These are phyloP conservation scores for Bostrychus sinensis DNA, from an alignment of 2,113 vertebrate species.

Conservation along the genomic window DNA sequence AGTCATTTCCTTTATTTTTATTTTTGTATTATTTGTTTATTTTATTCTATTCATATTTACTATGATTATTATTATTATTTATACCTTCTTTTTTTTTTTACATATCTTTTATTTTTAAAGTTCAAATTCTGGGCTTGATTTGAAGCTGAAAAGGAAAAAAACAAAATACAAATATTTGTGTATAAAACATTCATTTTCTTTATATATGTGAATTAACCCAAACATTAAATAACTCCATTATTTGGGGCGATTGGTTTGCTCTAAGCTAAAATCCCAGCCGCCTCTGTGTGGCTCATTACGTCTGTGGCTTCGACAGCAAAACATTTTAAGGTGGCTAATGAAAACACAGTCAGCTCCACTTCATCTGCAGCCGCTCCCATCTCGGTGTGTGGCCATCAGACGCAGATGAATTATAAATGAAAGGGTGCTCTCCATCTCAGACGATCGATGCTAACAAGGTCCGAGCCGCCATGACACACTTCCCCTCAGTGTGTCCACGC, in stretches of 20 bases:
- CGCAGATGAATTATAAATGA: slow-evolving; percentile 77
- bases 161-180: no score
- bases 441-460: slow-evolving; percentile 80
- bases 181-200: no score
- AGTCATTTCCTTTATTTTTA: no score
- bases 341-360: slow-evolving; percentile 50
- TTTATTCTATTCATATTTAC: no score
- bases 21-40: no score
- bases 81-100: no score
- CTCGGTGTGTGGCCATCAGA: slow-evolving; percentile 54
- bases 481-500: slow-evolving; percentile 29
- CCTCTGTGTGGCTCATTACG: slow-evolving; percentile 46
- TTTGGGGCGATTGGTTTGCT: not conserved
- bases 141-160: no score
- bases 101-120: no score
- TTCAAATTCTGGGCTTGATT: no score
- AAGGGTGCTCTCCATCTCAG: slow-evolving; percentile 66
- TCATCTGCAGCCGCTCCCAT: slow-evolving; percentile 22
- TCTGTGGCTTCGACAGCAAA: slow-evolving; percentile 23
- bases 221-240: no score
- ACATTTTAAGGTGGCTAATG: slow-evolving; percentile 42
- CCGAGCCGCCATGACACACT: slow-evolving; percentile 58
- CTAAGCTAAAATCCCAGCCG: slow-evolving; percentile 19
- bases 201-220: no score
- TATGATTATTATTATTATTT: no score